These are phyloP conservation scores for Gadopsis marmoratus DNA, from an alignment of 2,797 vertebrate species.

Conservation along the genomic window DNA sequence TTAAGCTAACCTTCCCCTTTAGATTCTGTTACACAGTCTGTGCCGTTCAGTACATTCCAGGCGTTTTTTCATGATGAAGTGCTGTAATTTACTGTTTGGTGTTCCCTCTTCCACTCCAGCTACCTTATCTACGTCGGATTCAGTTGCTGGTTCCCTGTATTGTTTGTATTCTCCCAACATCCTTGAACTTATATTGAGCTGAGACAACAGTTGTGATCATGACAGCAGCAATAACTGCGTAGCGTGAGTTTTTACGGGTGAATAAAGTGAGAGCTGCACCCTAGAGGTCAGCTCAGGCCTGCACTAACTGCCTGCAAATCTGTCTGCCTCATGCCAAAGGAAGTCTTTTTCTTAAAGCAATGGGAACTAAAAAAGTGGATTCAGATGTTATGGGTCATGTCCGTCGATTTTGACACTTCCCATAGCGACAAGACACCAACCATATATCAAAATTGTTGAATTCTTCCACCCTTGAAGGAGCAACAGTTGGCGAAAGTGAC, in stretches of 20 bases:
- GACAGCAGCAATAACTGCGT: neutral
- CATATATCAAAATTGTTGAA: neutral
- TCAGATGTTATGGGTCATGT: neutral
- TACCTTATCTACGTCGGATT: neutral
- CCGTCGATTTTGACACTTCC: neutral
- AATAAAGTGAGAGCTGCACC: neutral
- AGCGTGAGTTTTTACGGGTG: neutral
- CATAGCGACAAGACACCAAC: neutral
- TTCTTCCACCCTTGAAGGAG: neutral
- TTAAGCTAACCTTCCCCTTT: slow-evolving; percentile 4
- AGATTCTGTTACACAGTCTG: neutral
- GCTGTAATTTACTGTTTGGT: neutral
- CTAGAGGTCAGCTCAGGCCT: neutral
- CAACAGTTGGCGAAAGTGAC: neutral
- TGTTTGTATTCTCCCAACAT: neutral
- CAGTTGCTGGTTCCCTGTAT: slow-evolving; percentile 9
- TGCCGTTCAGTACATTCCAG: slow-evolving; percentile 23
- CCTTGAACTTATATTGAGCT: neutral
- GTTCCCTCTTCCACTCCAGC: neutral
- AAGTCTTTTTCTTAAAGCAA: slow-evolving; percentile 2
- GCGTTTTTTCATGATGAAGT: slow-evolving; percentile 19
- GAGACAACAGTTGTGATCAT: neutral
- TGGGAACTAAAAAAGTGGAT: neutral
- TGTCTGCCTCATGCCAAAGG: neutral
- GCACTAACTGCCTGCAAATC: neutral